These are phyloP conservation scores for Yponomeuta evonymella DNA, from an alignment of 2,888 invertebrate species.

Conservation along the genomic window DNA sequence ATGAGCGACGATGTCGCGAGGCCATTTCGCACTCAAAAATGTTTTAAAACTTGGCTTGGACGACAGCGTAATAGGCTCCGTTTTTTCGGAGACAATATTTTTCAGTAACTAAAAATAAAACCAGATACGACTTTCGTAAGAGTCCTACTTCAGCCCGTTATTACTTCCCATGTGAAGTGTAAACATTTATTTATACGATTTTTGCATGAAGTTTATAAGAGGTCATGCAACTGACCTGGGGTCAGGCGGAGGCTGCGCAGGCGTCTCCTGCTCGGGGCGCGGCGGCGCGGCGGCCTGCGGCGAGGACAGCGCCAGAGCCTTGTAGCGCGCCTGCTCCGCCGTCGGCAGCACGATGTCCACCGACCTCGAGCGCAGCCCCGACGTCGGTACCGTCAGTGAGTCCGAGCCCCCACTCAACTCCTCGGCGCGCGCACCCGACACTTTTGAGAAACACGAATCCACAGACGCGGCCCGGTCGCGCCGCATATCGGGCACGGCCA, in stretches of 20 bases:
- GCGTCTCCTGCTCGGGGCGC: constrained; percentile 35
- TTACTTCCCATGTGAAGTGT: neutral
- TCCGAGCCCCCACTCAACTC: constrained; percentile 79
- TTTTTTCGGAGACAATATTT: neutral
- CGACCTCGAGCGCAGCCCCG: constrained; percentile 85
- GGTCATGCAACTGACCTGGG: constrained; percentile 37
- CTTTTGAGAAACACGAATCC: constrained; percentile 89
- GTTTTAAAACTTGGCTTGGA: constrained; percentile 20
- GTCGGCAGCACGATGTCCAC: constrained; percentile 93
- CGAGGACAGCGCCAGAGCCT: constrained; percentile 84
- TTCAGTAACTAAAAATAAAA: too few relatives aligned
- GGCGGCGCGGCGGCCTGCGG: constrained; percentile 41
- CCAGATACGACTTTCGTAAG: too few relatives aligned
- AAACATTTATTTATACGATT: neutral
- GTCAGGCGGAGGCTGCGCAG: constrained; percentile 36
- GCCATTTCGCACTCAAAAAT: neutral
- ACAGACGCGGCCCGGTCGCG: constrained; percentile 92
- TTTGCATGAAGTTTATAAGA: constrained; percentile 17
- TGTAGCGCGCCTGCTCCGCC: constrained; percentile 89
- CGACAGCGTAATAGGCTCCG: neutral
- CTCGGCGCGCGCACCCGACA: constrained; percentile 83
- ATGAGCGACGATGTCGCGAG: neutral
- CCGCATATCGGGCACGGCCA: constrained; percentile 88
- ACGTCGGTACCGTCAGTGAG: constrained; percentile 82
- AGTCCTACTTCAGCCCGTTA: too few relatives aligned